phyloP scores from a whole-genome alignment of 2,888 invertebrate genomes.

The Dicycla oo region DNA sequence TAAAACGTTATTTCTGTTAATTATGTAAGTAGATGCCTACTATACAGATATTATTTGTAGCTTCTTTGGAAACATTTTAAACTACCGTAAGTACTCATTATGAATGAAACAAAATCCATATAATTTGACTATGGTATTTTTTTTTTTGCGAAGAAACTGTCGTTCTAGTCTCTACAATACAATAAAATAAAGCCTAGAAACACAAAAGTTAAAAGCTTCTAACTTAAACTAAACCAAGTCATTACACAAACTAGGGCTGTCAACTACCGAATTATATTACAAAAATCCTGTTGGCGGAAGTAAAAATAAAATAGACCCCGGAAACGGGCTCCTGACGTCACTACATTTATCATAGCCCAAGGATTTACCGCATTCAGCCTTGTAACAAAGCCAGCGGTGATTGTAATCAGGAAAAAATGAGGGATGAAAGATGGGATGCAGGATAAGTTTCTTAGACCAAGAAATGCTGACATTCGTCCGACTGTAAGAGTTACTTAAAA shows the following conservation, averaged over 20 bases:
- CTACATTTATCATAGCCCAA: slow-evolving; percentile 56
- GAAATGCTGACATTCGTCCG: slow-evolving; percentile 35
- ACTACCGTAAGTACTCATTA: no score
- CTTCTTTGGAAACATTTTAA: no score
- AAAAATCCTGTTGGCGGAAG: slow-evolving; percentile 4
- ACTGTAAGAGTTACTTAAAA: slow-evolving; percentile 25
- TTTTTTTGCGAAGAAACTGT: background rate
- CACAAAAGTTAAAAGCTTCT: background rate
- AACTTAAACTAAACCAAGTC: slow-evolving; percentile 13
- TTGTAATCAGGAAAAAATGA: slow-evolving; percentile 61
- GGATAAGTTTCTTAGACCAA: slow-evolving; percentile 44
- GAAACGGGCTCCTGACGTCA: slow-evolving; percentile 39
- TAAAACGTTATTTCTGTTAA: no score
- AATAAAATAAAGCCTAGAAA: no score
- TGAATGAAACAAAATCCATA: background rate
- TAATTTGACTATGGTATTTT: background rate
- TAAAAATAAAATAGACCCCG: slow-evolving; percentile 40
- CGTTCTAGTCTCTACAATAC: background rate
- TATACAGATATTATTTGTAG: background rate
- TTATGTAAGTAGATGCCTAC: background rate
- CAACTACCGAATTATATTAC: slow-evolving; percentile 17
- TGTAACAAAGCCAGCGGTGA: slow-evolving; percentile 56
- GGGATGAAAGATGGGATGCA: slow-evolving; percentile 54
- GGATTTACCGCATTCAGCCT: slow-evolving; percentile 47
- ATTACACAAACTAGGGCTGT: slow-evolving; percentile 17